A percentile compares a stretch with the other conserved stretches of the same genome.
phyloP scores from a whole-genome alignment of 2,888 invertebrate species.

The Hyposoter didymator region DNA sequence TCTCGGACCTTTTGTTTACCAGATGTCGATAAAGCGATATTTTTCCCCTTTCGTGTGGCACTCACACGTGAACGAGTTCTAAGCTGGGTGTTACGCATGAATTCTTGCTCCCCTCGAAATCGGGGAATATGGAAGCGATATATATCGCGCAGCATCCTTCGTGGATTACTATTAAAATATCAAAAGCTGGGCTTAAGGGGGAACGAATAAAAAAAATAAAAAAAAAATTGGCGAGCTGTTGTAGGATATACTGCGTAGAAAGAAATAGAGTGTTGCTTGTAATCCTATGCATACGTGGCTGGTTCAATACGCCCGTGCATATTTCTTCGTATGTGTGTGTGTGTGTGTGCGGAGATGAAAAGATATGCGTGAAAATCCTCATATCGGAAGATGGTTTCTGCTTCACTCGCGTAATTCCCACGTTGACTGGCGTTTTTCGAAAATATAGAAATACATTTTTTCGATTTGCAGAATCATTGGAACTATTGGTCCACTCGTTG shows the following conservation, averaged over 20 bases:
- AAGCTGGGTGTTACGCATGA: constrained; percentile 38
- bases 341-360: constrained; percentile 7
- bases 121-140: constrained; percentile 42
- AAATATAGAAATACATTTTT: constrained; percentile 8
- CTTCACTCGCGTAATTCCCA: constrained; percentile 33
- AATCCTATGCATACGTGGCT: constrained; percentile 18
- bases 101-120: constrained; percentile 41
- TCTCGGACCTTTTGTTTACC: constrained; percentile 19
- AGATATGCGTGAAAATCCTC: constrained; percentile 42
- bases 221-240: constrained; percentile 42
- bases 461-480: background rate
- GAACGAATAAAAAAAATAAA: constrained; percentile 10
- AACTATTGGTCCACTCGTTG: constrained; percentile 5
- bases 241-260: constrained; percentile 30
- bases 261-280: constrained; percentile 46
- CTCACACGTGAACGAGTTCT: constrained; percentile 39
- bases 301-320: background rate
- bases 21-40: constrained; percentile 31
- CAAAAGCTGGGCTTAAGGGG: constrained; percentile 38
- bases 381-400: constrained; percentile 29
- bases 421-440: constrained; percentile 15
- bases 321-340: background rate
- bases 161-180: constrained; percentile 56
- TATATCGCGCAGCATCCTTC: constrained; percentile 32
- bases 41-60: constrained; percentile 22